phyloP scores from a whole-genome alignment of 2,113 vertebrate species.

The Platysteira castanea region DNA sequence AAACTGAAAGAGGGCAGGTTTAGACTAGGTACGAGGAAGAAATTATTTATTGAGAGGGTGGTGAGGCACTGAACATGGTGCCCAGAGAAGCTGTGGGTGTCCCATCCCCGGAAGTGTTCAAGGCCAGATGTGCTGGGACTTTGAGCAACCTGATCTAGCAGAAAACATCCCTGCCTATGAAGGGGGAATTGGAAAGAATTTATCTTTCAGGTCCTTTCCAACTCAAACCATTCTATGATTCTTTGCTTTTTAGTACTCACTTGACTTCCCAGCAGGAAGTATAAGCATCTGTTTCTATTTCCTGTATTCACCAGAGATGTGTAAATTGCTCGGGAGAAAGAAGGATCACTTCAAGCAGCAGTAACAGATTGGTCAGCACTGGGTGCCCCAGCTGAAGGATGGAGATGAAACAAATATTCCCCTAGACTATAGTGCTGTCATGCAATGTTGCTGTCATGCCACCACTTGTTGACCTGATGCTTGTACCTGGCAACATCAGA shows the following conservation, averaged over 20 bases:
- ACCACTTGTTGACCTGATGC: fast-evolving
- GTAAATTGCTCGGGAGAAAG: background rate
- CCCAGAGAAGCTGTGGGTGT: background rate
- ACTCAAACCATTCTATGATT: background rate
- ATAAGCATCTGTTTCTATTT: background rate
- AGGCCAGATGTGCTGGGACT: background rate
- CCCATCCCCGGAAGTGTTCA: background rate
- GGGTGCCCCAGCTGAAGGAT: background rate
- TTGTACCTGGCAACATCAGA: fast-evolving
- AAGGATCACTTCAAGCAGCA: background rate
- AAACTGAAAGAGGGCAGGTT: background rate
- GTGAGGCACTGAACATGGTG: background rate
- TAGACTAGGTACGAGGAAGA: background rate
- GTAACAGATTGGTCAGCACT: background rate
- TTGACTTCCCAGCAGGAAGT: background rate
- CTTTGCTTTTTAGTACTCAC: background rate
- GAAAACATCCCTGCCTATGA: background rate
- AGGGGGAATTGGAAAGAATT: background rate
- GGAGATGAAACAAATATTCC: background rate
- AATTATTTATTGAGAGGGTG: background rate
- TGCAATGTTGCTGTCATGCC: background rate
- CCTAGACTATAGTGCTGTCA: fast-evolving
- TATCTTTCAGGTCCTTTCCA: background rate
- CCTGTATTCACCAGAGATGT: background rate
- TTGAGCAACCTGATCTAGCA: background rate